Evolutionary conservation across 2,888 invertebrate species (phyloP).

Genomic region (Hipparchia semele): DNA sequence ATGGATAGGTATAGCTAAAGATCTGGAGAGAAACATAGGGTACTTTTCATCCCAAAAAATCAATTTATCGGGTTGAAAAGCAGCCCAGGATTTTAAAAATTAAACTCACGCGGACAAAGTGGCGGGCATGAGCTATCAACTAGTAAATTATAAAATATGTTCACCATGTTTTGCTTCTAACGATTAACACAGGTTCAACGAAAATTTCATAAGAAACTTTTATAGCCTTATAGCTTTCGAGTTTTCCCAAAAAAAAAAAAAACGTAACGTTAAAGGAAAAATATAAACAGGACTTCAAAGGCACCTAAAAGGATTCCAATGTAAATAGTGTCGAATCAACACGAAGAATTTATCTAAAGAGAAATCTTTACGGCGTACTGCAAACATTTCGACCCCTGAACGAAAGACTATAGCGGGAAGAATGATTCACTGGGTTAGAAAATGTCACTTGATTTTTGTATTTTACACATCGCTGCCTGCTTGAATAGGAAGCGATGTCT

Average conservation of each 20-base stretch:
- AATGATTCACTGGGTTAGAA: conserved; percentile 75
- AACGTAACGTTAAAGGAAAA: conserved; percentile 20
- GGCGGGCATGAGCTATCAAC: no score
- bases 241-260: background rate
- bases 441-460: conserved; percentile 82
- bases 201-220: background rate
- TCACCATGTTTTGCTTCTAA: background rate
- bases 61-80: no score
- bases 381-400: conserved; percentile 65
- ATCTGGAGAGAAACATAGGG: no score
- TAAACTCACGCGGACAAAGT: no score
- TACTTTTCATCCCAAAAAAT: no score
- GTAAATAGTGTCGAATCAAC: conserved; percentile 77
- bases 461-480: conserved; percentile 71
- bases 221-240: conserved; percentile 2
- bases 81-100: no score
- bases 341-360: conserved; percentile 72
- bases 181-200: background rate
- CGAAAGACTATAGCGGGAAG: conserved; percentile 66
- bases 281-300: conserved; percentile 33
- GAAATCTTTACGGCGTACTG: conserved; percentile 70
- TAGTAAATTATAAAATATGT: no score
- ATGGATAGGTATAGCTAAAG: no score
- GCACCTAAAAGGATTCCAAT: conserved; percentile 57
- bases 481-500: conserved; percentile 55